Conservation (phyloP, 2,113 vertebrate genomes). For the Aldabrachelys gigantea region DNA sequence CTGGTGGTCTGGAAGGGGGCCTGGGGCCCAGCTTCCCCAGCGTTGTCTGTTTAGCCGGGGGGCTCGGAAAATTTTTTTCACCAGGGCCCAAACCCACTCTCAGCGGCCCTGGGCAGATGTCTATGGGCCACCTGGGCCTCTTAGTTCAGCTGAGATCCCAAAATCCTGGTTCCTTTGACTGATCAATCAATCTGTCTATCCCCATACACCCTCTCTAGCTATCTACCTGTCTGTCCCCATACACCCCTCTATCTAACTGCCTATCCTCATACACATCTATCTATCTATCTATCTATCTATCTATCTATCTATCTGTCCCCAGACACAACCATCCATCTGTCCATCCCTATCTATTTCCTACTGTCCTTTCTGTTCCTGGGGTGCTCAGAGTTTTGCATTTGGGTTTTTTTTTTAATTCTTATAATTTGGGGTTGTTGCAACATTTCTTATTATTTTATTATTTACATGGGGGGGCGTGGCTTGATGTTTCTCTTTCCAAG, state of each 20-base stretch:
- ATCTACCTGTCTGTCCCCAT: neutral
- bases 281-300: neutral
- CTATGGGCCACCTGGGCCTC: neutral
- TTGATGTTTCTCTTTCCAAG: constrained; percentile 23
- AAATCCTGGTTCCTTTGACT: neutral
- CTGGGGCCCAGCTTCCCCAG: too few relatives aligned
- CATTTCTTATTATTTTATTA: neutral
- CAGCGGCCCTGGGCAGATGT: too few relatives aligned
- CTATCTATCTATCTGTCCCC: neutral
- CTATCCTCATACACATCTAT: neutral
- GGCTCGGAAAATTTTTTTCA: too few relatives aligned
- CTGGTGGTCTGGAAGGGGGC: too few relatives aligned
- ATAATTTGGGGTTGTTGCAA: constrained; percentile 1
- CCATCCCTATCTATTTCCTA: neutral
- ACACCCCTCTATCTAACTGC: neutral
- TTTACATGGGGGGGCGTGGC: neutral
- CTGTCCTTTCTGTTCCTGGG: constrained; percentile 9
- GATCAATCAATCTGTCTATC: too few relatives aligned
- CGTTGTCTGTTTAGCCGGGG: too few relatives aligned
- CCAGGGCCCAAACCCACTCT: too few relatives aligned
- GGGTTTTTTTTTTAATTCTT: constrained; percentile 26
- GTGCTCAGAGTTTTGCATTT: neutral
- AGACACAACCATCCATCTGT: neutral
- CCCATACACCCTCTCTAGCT: too few relatives aligned
- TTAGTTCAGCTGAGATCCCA: neutral